Evolutionary conservation across 1,140 invertebrate species (phyloP).

Genomic region (Lineus longissimus): DNA sequence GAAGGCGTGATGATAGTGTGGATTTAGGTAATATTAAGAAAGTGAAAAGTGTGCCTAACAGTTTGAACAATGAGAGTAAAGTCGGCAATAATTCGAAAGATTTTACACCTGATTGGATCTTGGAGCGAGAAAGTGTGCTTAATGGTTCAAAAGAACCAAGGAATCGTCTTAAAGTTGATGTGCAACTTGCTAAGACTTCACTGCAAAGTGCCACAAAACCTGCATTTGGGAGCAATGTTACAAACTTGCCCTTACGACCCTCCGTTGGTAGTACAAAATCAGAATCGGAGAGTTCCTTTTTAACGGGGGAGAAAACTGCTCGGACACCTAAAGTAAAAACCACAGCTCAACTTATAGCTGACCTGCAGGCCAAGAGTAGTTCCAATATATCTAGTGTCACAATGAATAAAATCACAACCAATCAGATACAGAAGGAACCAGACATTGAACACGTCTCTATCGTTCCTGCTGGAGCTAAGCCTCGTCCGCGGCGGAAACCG

Average conservation of each 20-base stretch:
- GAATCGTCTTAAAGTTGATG: too few relatives aligned
- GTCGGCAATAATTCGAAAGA: background rate
- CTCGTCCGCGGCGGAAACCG: constrained; percentile 30
- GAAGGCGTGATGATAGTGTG: constrained; percentile 22
- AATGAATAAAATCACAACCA: constrained; percentile 46
- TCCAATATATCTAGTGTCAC: constrained; percentile 43
- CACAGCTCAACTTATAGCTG: constrained; percentile 75
- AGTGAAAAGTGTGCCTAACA: background rate
- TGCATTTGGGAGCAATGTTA: too few relatives aligned
- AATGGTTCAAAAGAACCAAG: too few relatives aligned
- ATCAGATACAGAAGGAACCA: constrained; percentile 48
- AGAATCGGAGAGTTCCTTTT: too few relatives aligned
- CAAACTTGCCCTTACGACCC: too few relatives aligned
- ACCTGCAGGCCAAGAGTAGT: constrained; percentile 64
- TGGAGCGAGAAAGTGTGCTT: too few relatives aligned
- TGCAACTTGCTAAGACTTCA: too few relatives aligned
- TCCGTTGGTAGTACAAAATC: too few relatives aligned
- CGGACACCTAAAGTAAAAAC: constrained; percentile 70
- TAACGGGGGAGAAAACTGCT: background rate
- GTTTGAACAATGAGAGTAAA: background rate
- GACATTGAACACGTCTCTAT: constrained; percentile 31
- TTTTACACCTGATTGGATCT: too few relatives aligned
- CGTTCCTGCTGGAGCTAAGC: constrained; percentile 40
- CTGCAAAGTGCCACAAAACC: too few relatives aligned
- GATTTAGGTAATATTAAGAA: background rate